These are phyloP conservation scores for Pristionchus maxplancki DNA, from an alignment of 2,888 invertebrate genomes.

Conservation along the genomic window DNA sequence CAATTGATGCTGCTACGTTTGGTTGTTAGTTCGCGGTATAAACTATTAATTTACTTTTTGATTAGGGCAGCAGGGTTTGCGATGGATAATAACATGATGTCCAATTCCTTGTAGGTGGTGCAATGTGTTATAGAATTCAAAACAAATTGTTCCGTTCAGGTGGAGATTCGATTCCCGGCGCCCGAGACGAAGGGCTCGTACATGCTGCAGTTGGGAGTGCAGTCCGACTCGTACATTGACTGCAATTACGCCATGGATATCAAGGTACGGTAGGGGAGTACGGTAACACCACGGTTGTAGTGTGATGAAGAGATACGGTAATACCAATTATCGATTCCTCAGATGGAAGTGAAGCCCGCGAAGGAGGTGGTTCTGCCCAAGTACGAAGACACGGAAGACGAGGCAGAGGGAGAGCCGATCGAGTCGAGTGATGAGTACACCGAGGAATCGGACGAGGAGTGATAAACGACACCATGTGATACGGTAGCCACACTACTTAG, in stretches of 20 bases:
- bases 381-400: conserved; percentile 80
- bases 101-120: too few relatives aligned
- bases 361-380: conserved; percentile 80
- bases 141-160: conserved; percentile 71
- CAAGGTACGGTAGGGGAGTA: conserved; percentile 82
- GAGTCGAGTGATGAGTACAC: conserved; percentile 52
- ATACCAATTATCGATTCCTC: conserved; percentile 54
- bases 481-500: conserved; percentile 32
- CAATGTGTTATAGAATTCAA: too few relatives aligned
- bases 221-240: conserved; percentile 97
- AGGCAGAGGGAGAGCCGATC: conserved; percentile 64
- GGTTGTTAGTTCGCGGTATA: not conserved
- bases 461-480: not conserved
- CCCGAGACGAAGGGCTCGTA: conserved; percentile 94
- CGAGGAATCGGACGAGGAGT: conserved; percentile 48
- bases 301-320: not conserved
- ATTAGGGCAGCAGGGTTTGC: too few relatives aligned
- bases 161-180: conserved; percentile 94
- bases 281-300: not conserved
- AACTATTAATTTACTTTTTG: too few relatives aligned
- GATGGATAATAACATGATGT: too few relatives aligned
- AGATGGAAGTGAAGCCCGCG: conserved; percentile 96
- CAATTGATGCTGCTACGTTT: too few relatives aligned
- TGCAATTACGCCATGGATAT: conserved; percentile 95
- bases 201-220: conserved; percentile 86